phyloP scores from a whole-genome alignment of 2,797 vertebrate species.

The Takifugu ocellatus region DNA sequence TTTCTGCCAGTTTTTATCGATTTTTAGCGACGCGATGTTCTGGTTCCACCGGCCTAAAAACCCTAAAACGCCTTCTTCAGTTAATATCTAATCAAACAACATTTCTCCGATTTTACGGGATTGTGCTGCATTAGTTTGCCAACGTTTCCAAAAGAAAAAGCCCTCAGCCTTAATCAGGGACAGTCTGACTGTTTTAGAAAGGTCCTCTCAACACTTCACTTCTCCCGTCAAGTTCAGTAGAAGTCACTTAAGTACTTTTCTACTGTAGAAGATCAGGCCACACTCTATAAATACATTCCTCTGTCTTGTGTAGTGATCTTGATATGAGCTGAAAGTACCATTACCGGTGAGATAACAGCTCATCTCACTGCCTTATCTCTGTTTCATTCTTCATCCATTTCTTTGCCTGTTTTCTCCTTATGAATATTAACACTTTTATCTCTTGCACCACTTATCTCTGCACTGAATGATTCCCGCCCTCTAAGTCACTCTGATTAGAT shows the following conservation, averaged over 20 bases:
- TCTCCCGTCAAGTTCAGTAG: slow-evolving; percentile 8
- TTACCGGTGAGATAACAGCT: slow-evolving; percentile 49
- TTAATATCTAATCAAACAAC: too few species aligned
- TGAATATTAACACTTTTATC: slow-evolving; percentile 57
- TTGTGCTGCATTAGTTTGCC: too few species aligned
- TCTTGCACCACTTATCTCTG: slow-evolving; percentile 48
- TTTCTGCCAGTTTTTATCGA: too few species aligned
- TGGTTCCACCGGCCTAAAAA: too few species aligned
- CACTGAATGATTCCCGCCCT: slow-evolving; percentile 29
- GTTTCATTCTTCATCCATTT: slow-evolving; percentile 12
- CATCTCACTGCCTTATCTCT: slow-evolving; percentile 37
- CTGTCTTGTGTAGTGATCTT: slow-evolving; percentile 29
- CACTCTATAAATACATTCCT: slow-evolving; percentile 27
- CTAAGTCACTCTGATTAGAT: slow-evolving; percentile 40
- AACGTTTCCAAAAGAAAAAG: too few species aligned
- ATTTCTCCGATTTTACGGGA: too few species aligned
- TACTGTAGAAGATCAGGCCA: slow-evolving; percentile 10
- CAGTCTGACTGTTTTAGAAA: not conserved
- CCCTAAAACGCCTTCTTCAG: too few species aligned
- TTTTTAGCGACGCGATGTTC: too few species aligned
- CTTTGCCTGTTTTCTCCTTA: slow-evolving; percentile 25
- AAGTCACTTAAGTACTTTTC: slow-evolving; percentile 17
- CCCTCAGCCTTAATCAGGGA: too few species aligned
- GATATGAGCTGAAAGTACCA: slow-evolving; percentile 41
- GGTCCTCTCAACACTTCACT: slow-evolving; percentile 5